phyloP scores from a whole-genome alignment of 2,113 vertebrate species.

The Mormoops blainvillei region DNA sequence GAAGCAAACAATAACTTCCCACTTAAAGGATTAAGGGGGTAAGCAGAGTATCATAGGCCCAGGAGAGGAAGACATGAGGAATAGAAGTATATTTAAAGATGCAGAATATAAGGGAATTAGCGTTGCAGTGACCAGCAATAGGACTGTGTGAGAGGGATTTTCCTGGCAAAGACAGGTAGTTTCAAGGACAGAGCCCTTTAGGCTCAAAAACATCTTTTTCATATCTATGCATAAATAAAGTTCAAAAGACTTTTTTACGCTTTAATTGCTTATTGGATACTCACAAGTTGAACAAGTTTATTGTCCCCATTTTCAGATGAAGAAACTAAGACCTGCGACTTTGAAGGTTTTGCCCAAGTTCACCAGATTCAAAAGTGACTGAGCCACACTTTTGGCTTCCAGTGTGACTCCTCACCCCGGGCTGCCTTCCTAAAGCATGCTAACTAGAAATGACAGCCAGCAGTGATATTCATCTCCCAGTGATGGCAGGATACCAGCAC shows the following conservation, averaged over 20 bases:
- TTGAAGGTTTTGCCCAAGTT: not conserved
- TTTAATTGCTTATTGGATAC: not conserved
- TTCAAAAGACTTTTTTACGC: not conserved
- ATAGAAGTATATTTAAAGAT: not conserved
- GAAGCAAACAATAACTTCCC: not conserved
- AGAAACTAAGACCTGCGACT: not conserved
- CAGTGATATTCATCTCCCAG: not conserved
- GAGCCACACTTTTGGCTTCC: not conserved
- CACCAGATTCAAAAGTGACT: not conserved
- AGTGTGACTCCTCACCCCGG: not conserved
- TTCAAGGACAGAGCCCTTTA: not conserved
- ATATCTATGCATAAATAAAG: not conserved
- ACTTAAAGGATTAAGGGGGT: not conserved
- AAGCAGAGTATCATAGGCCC: not conserved
- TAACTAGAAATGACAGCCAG: not conserved
- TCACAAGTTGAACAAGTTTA: not conserved
- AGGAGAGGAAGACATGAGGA: not conserved
- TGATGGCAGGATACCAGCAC: not conserved
- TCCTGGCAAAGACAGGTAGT: not conserved
- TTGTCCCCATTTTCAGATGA: not conserved
- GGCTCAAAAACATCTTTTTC: not conserved
- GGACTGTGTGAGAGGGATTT: fast-evolving
- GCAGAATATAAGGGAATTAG: not conserved
- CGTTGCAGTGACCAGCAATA: fast-evolving
- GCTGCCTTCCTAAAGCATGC: not conserved